phyloP scores from a whole-genome alignment of 2,888 invertebrate species.

The Myopa tessellatipennis region DNA sequence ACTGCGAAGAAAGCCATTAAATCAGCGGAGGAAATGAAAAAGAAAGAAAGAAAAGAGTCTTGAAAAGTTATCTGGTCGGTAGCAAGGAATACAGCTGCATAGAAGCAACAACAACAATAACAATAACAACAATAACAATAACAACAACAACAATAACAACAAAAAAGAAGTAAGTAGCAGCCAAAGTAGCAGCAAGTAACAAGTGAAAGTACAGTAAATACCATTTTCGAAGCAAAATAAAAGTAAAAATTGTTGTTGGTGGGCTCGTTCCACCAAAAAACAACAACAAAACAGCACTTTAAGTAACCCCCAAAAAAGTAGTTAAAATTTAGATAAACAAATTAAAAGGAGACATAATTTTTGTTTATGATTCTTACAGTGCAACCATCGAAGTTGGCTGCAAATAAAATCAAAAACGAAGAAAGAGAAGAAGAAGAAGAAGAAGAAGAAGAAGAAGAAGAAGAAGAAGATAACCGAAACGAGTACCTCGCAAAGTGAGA shows the following conservation, averaged over 20 bases:
- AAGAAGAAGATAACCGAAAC: not conserved
- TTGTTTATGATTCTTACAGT: not conserved
- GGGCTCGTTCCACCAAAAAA: not conserved
- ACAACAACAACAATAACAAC: too few relatives aligned
- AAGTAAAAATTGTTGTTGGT: too few relatives aligned
- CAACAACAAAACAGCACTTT: not conserved
- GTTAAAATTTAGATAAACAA: not conserved
- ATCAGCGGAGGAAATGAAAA: not conserved
- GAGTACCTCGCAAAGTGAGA: not conserved
- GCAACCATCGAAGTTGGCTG: not conserved
- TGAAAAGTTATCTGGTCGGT: not conserved
- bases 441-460: not conserved
- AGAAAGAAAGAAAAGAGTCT: not conserved
- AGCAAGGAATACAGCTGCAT: not conserved
- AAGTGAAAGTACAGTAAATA: constrained; percentile 2
- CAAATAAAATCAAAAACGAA: too few relatives aligned
- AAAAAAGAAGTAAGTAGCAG: not conserved
- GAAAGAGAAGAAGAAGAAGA: not conserved
- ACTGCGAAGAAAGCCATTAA: constrained; percentile 23
- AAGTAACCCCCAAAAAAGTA: not conserved
- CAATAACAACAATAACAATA: not conserved
- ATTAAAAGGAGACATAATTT: constrained; percentile 2
- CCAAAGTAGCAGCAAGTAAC: not conserved
- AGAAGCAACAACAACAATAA: not conserved
- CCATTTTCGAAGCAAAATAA: not conserved